Base-by-base conservation (phyloP, 1,140 invertebrate genomes). In the Drosophila obscura region DNA sequence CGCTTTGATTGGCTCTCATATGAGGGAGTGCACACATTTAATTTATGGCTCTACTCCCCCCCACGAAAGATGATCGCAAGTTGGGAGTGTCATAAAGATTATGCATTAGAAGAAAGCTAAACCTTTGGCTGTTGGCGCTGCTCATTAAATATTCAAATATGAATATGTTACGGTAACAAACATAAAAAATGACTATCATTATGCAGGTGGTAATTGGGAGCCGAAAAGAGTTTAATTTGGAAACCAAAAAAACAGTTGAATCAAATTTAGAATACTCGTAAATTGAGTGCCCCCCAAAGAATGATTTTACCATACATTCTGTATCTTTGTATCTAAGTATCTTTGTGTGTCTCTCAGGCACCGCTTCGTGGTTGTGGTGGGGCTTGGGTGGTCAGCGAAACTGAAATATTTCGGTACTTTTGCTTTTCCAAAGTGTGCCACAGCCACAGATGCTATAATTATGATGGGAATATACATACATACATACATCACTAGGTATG, bases 391-490 rank as follows among this genome's bases (percentile, higher is more conserved):
- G 41, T 59, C 82, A 78, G 63, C 80, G 71, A 87, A 87, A 82
- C 82, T 63, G 75, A 88, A 83, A 88, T 64, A 88, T 73, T 73
- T 81, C 83, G 82, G 78, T 88, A 87, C 75, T 87, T 88, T 83
- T 82, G 82, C 82, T 88, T 87, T 87, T 73, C 58, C 57, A 59
- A 69, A 63, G 57, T 57, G 58, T 52, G 69, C 50, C 57, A 45
- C 43, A 31, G 51, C 41, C 63, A 59, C 35, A 35, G 31, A 9
- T 11, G 11, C 35, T 39, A 13, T 13, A 39, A 39, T 39, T 39
- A 39, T 39, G 35, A 39, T 13, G 4, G 1, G 35, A 39, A 13
- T 13, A 13, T 11, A 24, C 22, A 24, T 4, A 4, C 22, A 6
- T 28, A 28, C 26, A 6, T 28, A 5, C 26, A 5, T 26, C 4